Evolutionary conservation across 1,140 invertebrate species (phyloP), one percentile per base, ranked within the genome.

Genomic region (Galendromus occidentalis): DNA sequence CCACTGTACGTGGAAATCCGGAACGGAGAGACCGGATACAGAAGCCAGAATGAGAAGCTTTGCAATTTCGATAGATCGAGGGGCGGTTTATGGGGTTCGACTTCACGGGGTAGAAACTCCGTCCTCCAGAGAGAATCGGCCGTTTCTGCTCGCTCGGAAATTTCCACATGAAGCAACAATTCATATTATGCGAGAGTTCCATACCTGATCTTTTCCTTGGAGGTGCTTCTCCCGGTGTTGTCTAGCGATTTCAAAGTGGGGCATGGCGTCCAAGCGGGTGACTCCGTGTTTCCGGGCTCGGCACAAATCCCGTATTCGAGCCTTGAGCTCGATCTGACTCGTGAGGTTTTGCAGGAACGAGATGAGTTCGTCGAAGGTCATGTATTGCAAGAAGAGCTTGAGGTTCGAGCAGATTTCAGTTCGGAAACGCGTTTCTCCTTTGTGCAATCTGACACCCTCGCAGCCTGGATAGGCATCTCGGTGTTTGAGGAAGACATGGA

Each of bases 311-410:
- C 33, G n/a, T 17, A 59, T 59, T 22, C 51, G 25, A 17, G 25
- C 51, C 33, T 59, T 59, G 25, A 59, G 51, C 25, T 59, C 51
- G 14, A 59, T 59, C 51, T 59, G 51, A 59, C 51, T 59, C 33
- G 25, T 33, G 33, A 59, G 51, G 51, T 59, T 59, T 17, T 29
- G 14, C 20, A 59, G 25, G 20, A 59, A 59, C 6, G 51, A 25
- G 14, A 29, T 33, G 33, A 59, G 51, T 25, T 59, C 51, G 25
- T 59, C 22, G 14, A 25, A 25, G 17, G 51, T 29, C 33, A 33
- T 59, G 22, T 59, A 25, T 22, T 59, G 51, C 4, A 59, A 22
- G 33, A 59, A 59, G 14, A 33, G 51, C 9, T 33, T 25, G 14
- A 59, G 33, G 25, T 59, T 59, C 1, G 25, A 17, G 14, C 25